Evolutionary conservation across 2,113 vertebrate genomes (phyloP).

Genomic region (Varanus salvator): DNA sequence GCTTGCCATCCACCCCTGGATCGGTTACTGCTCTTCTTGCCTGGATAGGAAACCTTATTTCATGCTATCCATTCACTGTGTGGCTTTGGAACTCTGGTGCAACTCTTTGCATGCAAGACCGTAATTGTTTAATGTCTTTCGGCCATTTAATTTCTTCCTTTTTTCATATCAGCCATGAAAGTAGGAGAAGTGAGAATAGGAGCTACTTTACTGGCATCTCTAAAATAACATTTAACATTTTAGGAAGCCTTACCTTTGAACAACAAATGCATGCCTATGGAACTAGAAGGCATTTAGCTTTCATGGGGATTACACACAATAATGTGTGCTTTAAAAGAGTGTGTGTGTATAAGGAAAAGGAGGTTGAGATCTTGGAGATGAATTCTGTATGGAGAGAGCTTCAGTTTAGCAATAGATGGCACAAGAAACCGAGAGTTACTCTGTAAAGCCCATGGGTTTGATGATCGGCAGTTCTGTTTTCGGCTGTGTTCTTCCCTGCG

Average conservation of each 20-base stretch:
- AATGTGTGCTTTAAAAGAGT: neutral
- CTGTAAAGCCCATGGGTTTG: conserved; percentile 1
- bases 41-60: neutral
- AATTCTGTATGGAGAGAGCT: neutral
- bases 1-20: neutral
- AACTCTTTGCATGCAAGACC: neutral
- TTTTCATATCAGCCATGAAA: neutral
- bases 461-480: neutral
- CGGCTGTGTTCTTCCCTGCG: conserved; percentile 42
- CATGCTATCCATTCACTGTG: neutral
- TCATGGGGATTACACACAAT: neutral
- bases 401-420: conserved; percentile 40
- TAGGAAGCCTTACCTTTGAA: conserved; percentile 22
- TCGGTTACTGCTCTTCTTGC: neutral
- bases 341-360: neutral
- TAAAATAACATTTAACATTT: neutral
- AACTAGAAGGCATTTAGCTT: neutral
- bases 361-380: conserved; percentile 42
- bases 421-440: conserved; percentile 17
- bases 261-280: neutral
- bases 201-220: neutral
- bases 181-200: neutral
- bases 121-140: neutral
- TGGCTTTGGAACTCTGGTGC: neutral
- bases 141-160: neutral